Conservation (phyloP, 1,140 invertebrate genomes). For the Atopsyche davidsoni region DNA sequence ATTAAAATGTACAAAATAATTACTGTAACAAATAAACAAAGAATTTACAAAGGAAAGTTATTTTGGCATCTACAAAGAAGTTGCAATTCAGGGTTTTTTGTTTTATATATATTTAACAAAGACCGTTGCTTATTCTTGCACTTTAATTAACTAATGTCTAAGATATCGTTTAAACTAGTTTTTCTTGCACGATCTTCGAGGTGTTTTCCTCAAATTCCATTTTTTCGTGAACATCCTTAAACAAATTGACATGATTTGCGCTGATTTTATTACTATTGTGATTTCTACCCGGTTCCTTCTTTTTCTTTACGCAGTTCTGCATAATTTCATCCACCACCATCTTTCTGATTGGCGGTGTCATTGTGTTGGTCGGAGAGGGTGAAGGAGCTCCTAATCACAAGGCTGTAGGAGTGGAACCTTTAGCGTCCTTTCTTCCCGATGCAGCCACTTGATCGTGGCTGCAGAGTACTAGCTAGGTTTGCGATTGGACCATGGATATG, state of each 20-base stretch:
- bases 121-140: not conserved
- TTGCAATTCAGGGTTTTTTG: not conserved
- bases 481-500: constrained; percentile 65
- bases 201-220: not conserved
- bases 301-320: not conserved
- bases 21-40: too few species aligned
- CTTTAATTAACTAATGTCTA: not conserved
- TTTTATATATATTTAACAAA: not conserved
- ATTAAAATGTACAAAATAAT: too few species aligned
- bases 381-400: constrained; percentile 24
- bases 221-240: not conserved
- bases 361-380: constrained; percentile 7
- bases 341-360: constrained; percentile 4
- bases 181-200: not conserved
- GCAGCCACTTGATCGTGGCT: constrained; percentile 46
- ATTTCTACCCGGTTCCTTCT: constrained; percentile 2
- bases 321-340: constrained; percentile 12
- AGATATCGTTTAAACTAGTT: not conserved
- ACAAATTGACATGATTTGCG: not conserved
- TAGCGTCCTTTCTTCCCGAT: constrained; percentile 15
- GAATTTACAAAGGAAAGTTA: too few species aligned
- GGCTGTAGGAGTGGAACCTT: constrained; percentile 23
- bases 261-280: constrained; percentile 2
- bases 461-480: constrained; percentile 70
- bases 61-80: too few species aligned